Percentiles rank a stretch among this genome's conserved stretches.
Conservation (phyloP, 2,797 vertebrate species). For the Heteromormyrus szaboi region DNA sequence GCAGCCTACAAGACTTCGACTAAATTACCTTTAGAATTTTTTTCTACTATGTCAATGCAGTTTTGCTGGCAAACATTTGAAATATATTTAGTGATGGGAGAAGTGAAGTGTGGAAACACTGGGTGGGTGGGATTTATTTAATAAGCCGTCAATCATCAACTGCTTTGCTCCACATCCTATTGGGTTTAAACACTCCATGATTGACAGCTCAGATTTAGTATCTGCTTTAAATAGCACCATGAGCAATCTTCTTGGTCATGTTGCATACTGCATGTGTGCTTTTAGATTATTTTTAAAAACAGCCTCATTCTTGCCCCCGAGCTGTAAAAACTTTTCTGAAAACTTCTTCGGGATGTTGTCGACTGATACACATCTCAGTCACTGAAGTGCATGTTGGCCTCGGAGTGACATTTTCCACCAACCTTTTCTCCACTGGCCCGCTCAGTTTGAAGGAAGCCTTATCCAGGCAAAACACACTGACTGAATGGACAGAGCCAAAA, state of each 20-base stretch:
- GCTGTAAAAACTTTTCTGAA: background rate
- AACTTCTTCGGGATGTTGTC: background rate
- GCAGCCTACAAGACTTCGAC: background rate
- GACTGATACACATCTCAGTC: background rate
- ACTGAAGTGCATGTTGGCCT: background rate
- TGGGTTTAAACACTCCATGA: background rate
- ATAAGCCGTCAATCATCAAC: background rate
- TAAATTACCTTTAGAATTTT: background rate
- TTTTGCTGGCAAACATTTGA: background rate
- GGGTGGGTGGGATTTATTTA: background rate
- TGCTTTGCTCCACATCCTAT: background rate
- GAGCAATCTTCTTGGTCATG: background rate
- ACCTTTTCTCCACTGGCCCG: background rate
- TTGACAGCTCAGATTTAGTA: background rate
- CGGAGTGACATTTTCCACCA: background rate
- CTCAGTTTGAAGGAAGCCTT: background rate
- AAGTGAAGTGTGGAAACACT: background rate
- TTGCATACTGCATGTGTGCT: background rate
- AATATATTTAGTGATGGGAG: background rate
- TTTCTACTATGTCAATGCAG: background rate
- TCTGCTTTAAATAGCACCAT: background rate
- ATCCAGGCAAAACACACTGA: background rate
- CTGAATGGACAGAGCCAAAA: background rate
- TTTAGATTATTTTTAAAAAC: slow-evolving; percentile 1
- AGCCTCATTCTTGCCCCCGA: background rate